phyloP scores from a whole-genome alignment of 1,140 invertebrate genomes.

The Andricus grossulariae region DNA sequence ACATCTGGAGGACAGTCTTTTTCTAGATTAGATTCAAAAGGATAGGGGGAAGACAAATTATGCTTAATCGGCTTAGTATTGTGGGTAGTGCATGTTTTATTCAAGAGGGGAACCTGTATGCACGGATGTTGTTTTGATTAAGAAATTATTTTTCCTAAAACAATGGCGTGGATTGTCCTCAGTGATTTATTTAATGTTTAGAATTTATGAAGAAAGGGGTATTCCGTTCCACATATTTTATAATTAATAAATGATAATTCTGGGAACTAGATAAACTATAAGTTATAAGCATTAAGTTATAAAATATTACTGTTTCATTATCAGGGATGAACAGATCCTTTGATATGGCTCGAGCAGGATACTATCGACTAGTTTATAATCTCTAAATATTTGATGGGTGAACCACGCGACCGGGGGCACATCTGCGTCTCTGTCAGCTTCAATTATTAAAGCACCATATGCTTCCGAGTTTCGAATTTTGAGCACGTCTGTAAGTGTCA shows the following conservation, averaged over 20 bases:
- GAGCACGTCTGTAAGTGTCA: conserved; percentile 21
- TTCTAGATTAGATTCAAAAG: neutral
- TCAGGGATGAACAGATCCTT: neutral
- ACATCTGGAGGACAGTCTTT: conserved; percentile 13
- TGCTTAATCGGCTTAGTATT: neutral
- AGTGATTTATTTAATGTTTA: neutral
- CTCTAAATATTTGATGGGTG: conserved; percentile 65
- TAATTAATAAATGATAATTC: too few relatives aligned
- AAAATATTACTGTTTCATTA: neutral
- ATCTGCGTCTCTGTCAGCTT: conserved; percentile 63
- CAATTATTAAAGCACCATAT: conserved; percentile 67
- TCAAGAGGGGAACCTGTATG: neutral
- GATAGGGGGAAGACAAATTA: conserved; percentile 4
- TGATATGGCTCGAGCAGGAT: conserved; percentile 36
- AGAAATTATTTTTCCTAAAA: conserved; percentile 6
- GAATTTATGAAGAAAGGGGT: too few relatives aligned
- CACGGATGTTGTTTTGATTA: neutral
- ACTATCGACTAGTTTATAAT: conserved; percentile 55
- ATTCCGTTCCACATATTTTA: too few relatives aligned
- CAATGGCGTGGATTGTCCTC: neutral
- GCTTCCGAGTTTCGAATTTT: conserved; percentile 49
- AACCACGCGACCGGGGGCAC: conserved; percentile 50
- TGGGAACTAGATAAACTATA: too few relatives aligned
- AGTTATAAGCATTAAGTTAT: too few relatives aligned
- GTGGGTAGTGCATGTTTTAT: neutral